These are phyloP conservation scores for Limnodromus scolopaceus DNA, from an alignment of 2,797 vertebrate species.

Conservation along the genomic window DNA sequence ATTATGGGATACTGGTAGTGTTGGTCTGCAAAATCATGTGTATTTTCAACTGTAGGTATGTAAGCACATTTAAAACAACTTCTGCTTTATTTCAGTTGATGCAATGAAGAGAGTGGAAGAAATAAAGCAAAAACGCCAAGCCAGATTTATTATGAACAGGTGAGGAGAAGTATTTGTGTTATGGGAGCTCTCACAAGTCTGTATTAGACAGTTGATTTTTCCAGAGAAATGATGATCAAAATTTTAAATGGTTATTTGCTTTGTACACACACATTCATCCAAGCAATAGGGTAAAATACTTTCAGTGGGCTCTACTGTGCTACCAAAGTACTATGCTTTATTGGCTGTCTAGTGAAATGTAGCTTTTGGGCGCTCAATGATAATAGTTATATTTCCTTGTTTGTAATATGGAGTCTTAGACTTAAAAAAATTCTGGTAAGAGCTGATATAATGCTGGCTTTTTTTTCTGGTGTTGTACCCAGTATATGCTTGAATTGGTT, in stretches of 20 bases:
- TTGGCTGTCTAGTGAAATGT: background rate
- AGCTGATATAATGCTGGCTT: background rate
- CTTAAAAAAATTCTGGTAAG: background rate
- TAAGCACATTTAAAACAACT: background rate
- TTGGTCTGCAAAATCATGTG: background rate
- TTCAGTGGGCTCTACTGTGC: background rate
- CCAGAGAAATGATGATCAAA: background rate
- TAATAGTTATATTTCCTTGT: background rate
- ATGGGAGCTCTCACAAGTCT: background rate
- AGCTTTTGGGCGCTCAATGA: background rate
- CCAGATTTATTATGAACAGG: constrained; percentile 96
- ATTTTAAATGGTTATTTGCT: background rate
- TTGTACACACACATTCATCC: background rate
- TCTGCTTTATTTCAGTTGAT: constrained; percentile 82
- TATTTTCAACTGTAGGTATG: background rate
- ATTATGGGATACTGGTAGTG: background rate
- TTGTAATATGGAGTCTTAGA: background rate
- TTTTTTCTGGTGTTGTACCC: background rate
- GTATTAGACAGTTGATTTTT: background rate
- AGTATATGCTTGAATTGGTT: background rate
- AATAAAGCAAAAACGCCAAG: constrained; percentile 94
- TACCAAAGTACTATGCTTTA: background rate
- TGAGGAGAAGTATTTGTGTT: constrained; percentile 49
- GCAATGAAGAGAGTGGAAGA: constrained; percentile 94
- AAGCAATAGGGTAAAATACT: background rate